phyloP scores from a whole-genome alignment of 2,888 invertebrate genomes.

The Ophraella communa region DNA sequence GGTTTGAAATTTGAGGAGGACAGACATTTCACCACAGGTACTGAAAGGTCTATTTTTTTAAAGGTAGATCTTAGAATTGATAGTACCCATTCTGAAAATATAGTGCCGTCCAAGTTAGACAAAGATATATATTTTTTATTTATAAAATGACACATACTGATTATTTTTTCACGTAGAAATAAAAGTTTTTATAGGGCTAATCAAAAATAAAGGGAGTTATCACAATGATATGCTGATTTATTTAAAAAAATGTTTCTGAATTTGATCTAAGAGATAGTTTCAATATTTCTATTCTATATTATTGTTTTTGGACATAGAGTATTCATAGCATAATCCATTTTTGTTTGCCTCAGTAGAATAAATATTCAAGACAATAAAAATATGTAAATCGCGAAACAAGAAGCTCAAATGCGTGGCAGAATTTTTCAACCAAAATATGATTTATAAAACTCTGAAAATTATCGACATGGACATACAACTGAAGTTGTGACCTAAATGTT shows the following conservation, averaged over 20 bases:
- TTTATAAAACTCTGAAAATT: too few relatives aligned
- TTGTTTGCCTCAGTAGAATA: too few relatives aligned
- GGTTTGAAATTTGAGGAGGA: conserved; percentile 34
- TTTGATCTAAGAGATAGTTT: too few relatives aligned
- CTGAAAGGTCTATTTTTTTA: conserved; percentile 32
- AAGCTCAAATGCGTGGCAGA: too few relatives aligned
- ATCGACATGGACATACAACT: too few relatives aligned
- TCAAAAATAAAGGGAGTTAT: not conserved
- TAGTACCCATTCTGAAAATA: conserved; percentile 14
- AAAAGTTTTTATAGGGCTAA: not conserved
- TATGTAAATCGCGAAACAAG: too few relatives aligned
- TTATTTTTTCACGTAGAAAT: not conserved
- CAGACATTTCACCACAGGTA: conserved; percentile 31
- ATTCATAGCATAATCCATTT: too few relatives aligned
- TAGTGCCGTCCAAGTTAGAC: not conserved
- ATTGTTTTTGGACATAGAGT: too few relatives aligned
- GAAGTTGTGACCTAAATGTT: too few relatives aligned
- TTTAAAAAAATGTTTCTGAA: not conserved
- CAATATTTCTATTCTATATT: too few relatives aligned
- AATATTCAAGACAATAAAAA: too few relatives aligned
- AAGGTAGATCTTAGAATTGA: conserved; percentile 24
- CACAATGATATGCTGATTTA: not conserved
- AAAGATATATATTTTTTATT: conserved; percentile 4
- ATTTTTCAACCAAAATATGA: too few relatives aligned
- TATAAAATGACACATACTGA: conserved; percentile 1